These are phyloP conservation scores for Turdus rufiventris DNA, from an alignment of 2,113 vertebrate genomes.

Conservation along the genomic window DNA sequence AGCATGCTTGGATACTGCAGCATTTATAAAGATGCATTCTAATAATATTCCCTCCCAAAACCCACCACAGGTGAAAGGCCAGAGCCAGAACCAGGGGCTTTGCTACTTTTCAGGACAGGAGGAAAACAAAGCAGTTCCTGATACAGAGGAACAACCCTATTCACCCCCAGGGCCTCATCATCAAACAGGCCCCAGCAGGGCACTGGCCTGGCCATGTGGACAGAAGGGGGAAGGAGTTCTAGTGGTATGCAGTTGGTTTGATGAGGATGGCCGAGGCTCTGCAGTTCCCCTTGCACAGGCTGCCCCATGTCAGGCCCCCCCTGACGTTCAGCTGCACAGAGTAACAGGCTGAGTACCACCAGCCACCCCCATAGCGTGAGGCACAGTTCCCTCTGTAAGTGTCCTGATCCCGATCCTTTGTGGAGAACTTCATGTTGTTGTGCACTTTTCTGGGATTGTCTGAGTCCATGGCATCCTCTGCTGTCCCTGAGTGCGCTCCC, in stretches of 20 bases:
- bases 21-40: accelerated
- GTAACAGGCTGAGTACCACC: conserved; percentile 50
- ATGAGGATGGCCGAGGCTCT: conserved; percentile 52
- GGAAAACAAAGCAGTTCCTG: not conserved
- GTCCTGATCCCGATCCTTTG: conserved; percentile 53
- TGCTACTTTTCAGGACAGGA: not conserved
- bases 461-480: conserved; percentile 51
- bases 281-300: conserved; percentile 20
- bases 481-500: not conserved
- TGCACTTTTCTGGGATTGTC: conserved; percentile 12
- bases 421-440: conserved; percentile 64
- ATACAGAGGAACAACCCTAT: not conserved
- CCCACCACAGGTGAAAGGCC: not conserved
- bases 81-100: not conserved
- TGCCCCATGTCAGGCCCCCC: conserved; percentile 12
- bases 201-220: not conserved
- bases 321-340: conserved; percentile 15
- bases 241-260: not conserved
- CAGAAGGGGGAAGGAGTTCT: not conserved
- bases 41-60: not conserved
- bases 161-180: not conserved
- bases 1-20: not conserved
- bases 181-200: not conserved
- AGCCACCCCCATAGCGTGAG: not conserved
- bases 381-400: conserved; percentile 45